Percentiles rank a stretch among this genome's conserved stretches.
Conservation (phyloP, 2,113 vertebrate genomes). For the Podocnemis expansa region DNA sequence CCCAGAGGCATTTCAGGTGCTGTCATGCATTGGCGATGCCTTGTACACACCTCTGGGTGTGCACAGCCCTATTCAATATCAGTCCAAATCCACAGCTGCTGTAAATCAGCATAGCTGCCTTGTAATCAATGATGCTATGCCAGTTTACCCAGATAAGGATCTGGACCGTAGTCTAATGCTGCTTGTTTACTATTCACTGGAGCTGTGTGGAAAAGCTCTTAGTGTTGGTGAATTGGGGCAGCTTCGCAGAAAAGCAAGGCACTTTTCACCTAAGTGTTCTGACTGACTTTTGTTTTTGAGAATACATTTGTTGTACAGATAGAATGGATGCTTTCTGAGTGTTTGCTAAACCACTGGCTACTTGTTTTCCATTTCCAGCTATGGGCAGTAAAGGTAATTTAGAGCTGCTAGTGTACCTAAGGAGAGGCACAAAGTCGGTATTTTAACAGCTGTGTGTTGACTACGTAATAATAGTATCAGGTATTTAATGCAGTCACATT, state of each 20-base stretch:
- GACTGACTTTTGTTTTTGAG: background rate
- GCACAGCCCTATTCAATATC: rapidly evolving
- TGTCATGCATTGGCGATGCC: background rate
- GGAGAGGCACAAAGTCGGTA: background rate
- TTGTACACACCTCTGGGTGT: background rate
- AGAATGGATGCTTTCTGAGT: background rate
- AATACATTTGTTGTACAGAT: background rate
- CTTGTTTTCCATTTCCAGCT: background rate
- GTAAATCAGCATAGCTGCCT: background rate
- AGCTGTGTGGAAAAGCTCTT: conserved; percentile 1
- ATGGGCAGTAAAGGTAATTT: rapidly evolving
- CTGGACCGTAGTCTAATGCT: background rate
- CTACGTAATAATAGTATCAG: background rate
- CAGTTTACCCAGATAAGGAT: background rate
- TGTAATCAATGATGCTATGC: background rate
- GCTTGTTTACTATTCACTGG: background rate
- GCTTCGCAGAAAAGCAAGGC: background rate
- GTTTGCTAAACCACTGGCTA: background rate
- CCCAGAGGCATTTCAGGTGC: background rate
- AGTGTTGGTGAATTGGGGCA: conserved; percentile 31
- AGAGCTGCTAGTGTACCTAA: rapidly evolving
- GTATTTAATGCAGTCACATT: background rate
- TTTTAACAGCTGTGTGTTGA: background rate
- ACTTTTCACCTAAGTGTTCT: background rate
- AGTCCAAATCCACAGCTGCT: background rate